Conservation (phyloP, 2,113 vertebrate genomes). For the Verasper variegatus region DNA sequence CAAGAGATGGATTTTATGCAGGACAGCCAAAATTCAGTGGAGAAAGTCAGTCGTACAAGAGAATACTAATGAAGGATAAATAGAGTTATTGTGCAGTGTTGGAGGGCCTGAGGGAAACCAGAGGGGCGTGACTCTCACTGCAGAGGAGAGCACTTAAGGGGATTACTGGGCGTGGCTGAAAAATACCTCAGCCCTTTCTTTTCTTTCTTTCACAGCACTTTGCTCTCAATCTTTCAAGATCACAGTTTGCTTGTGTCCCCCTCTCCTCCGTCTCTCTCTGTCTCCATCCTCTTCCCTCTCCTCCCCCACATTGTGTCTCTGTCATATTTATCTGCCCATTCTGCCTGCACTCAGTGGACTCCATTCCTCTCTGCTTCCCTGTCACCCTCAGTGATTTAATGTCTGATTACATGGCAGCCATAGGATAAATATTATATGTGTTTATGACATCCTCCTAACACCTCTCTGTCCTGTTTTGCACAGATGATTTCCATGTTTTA, state of each 20-base stretch:
- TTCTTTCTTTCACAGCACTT: slow-evolving; percentile 16
- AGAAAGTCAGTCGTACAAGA: slow-evolving; percentile 50
- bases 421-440: not conserved
- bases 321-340: slow-evolving; percentile 23
- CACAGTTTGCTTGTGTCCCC: not conserved
- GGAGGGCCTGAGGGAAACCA: slow-evolving; percentile 48
- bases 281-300: not conserved
- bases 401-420: not conserved
- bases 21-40: slow-evolving; percentile 40
- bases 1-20: not conserved
- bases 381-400: slow-evolving; percentile 10
- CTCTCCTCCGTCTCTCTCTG: not conserved
- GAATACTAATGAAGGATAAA: slow-evolving; percentile 78
- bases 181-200: slow-evolving; percentile 40
- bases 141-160: slow-evolving; percentile 78
- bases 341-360: not conserved
- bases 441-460: not conserved
- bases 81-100: slow-evolving; percentile 64
- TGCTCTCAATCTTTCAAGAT: slow-evolving; percentile 22
- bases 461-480: not conserved
- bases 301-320: slow-evolving; percentile 1
- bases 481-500: not conserved
- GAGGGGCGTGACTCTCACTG: slow-evolving; percentile 63
- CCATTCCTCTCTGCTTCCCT: slow-evolving; percentile 14
- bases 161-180: slow-evolving; percentile 75